Conservation (phyloP, 2,113 vertebrate species). For the Neolamprologus kungweensis region DNA sequence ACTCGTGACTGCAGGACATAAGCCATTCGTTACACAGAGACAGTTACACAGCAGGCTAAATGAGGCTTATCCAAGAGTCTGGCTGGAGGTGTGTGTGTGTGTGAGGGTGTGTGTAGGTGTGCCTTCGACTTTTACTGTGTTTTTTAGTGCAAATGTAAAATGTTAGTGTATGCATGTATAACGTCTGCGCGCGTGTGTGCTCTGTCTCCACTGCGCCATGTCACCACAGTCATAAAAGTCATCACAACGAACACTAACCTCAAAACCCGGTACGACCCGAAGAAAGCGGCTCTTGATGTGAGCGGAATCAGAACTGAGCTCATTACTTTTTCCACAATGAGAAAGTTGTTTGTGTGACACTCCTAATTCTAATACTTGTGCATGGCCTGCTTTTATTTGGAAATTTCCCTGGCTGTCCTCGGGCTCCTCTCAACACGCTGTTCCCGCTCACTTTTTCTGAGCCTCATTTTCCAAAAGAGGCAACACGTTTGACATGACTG, state of each 20-base stretch:
- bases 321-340: conserved; percentile 66
- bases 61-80: conserved; percentile 58
- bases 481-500: conserved; percentile 32
- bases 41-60: conserved; percentile 61
- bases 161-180: background rate
- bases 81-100: conserved; percentile 18
- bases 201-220: background rate
- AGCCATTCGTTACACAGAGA: conserved; percentile 57
- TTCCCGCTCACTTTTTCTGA: background rate
- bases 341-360: conserved; percentile 65
- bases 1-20: conserved; percentile 22
- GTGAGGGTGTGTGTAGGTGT: conserved; percentile 20
- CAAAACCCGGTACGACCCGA: background rate
- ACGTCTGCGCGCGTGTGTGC: background rate
- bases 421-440: background rate
- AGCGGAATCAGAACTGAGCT: conserved; percentile 26
- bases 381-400: conserved; percentile 58
- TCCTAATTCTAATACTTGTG: conserved; percentile 41
- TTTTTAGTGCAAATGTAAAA: conserved; percentile 1
- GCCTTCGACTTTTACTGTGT: background rate
- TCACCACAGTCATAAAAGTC: conserved; percentile 25
- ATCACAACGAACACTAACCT: conserved; percentile 12
- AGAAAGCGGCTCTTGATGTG: conserved; percentile 11
- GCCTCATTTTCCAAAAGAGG: conserved; percentile 40
- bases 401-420: conserved; percentile 54